A percentile compares a stretch with the other conserved stretches of the same genome.
phyloP scores from a whole-genome alignment of 1,140 invertebrate species.

The Ceratosolen fusciceps region DNA sequence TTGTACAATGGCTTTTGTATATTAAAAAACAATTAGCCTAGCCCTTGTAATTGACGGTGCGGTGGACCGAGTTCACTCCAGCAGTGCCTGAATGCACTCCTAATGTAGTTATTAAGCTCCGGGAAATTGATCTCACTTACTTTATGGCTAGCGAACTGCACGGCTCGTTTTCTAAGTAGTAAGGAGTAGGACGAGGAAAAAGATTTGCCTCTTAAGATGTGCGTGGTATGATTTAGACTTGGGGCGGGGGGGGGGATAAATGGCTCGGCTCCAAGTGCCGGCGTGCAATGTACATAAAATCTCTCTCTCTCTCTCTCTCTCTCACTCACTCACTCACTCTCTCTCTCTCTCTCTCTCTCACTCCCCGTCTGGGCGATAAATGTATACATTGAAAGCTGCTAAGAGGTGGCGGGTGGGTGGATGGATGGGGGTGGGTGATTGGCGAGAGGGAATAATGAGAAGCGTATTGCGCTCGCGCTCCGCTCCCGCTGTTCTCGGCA shows the following conservation, averaged over 20 bases:
- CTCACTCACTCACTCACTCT: too few relatives aligned
- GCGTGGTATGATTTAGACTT: neutral
- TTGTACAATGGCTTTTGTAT: neutral
- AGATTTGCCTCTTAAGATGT: neutral
- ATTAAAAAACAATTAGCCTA: neutral
- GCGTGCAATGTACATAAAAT: neutral
- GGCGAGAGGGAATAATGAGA: neutral
- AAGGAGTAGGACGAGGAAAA: too few relatives aligned
- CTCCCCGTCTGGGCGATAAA: slow-evolving; percentile 6
- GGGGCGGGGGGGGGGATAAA: neutral
- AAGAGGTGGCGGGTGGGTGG: too few relatives aligned
- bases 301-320: too few relatives aligned
- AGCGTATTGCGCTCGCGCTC: neutral
- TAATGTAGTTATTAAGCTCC: neutral
- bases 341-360: too few relatives aligned
- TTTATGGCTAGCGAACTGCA: neutral
- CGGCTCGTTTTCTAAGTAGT: neutral
- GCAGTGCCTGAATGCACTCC: neutral
- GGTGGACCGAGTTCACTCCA: too few relatives aligned
- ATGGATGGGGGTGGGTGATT: too few relatives aligned
- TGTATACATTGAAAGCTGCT: neutral
- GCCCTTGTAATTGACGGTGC: neutral
- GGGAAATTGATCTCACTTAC: neutral
- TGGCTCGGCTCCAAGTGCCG: too few relatives aligned
- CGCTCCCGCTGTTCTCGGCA: neutral